A percentile compares a stretch with the other conserved stretches of the same genome.
Evolutionary conservation across 92 coral and sea anemone genomes (phyloP).

Genomic region (Actinostola sp.): DNA sequence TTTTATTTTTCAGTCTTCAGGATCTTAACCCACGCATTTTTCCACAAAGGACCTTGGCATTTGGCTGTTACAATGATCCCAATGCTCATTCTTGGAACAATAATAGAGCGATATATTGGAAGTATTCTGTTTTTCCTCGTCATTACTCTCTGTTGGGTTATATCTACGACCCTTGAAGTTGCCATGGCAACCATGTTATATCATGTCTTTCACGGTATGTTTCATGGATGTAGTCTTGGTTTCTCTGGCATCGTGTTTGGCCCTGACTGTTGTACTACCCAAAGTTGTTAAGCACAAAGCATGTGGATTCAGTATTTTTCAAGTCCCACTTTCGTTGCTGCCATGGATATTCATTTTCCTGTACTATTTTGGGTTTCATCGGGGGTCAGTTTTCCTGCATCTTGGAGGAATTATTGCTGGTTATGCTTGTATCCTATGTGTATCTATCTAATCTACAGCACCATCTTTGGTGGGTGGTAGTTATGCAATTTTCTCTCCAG

Average conservation of each 20-base stretch:
- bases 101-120: conserved; percentile 27
- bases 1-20: conserved; percentile 35
- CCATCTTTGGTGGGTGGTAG: too few species aligned
- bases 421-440: conserved; percentile 62
- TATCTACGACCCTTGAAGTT: conserved; percentile 44
- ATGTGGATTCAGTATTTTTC: neutral
- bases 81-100: conserved; percentile 32
- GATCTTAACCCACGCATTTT: conserved; percentile 34
- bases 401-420: conserved; percentile 56
- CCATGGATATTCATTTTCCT: conserved; percentile 41
- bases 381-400: conserved; percentile 54
- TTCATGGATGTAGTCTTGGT: conserved; percentile 59
- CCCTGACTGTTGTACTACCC: conserved; percentile 17
- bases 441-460: too few species aligned
- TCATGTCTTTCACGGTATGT: conserved; percentile 39
- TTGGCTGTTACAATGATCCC: conserved; percentile 51
- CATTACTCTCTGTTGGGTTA: conserved; percentile 26
- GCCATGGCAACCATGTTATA: conserved; percentile 61
- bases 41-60: conserved; percentile 66
- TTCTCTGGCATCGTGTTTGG: conserved; percentile 55
- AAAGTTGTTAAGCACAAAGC: conserved; percentile 25
- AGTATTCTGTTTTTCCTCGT: conserved; percentile 35
- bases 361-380: conserved; percentile 41
- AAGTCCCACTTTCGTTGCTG: conserved; percentile 19
- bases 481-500: too few species aligned